Evolutionary conservation across 2,888 invertebrate genomes (phyloP), one percentile per base, ranked within the genome.

Genomic region (Leucophenga montana): DNA sequence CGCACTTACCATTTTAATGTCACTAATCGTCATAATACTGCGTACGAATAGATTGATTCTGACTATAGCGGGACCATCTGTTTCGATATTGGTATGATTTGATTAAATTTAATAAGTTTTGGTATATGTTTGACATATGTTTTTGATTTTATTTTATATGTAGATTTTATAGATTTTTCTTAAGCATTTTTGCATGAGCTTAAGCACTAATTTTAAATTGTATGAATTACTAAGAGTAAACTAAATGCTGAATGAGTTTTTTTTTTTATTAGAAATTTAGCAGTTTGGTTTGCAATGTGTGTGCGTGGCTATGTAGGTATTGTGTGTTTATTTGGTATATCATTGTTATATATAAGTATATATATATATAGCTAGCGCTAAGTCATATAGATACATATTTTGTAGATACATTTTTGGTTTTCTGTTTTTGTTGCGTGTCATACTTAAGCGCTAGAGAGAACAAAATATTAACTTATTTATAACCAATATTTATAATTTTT

Each of bases 1-100:
- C 77, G 71, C 5, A 95, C 97, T 97, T 95, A 98, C 98, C 97
- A 98, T 98, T 92, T 97, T 97, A 91, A 96, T 97, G 93, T 98
- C 98, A 94, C 97, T 97, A 92, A 98, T 98, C 89, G 97, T 97
- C 89, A 96, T 95, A 89, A 98, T 96, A 94, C 95, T 97, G 92
- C 98, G 92, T 91, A 98, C 96, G 94, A 97, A 97, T 92, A 97
- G 94, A 94, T 98, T 98, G 90, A 98, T 96, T 92, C 94, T 94
- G 91, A 98, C 97, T 92, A 96, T 93, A 90, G 97, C 97, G 89
- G 97, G 97, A 90, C 97, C 97, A 94, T 96, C 97, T 95, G 92
- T 91, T 88, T 88, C 76, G 62, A 64, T 64, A 64, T 64, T 64
- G 46, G 62, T 48, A 64, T 48, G 62, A 64, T 46, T 50, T 61